Percentiles rank a stretch among this genome's conserved stretches.
Evolutionary conservation across 2,113 vertebrate genomes (phyloP).

Genomic region (Phyllopteryx taeniolatus): DNA sequence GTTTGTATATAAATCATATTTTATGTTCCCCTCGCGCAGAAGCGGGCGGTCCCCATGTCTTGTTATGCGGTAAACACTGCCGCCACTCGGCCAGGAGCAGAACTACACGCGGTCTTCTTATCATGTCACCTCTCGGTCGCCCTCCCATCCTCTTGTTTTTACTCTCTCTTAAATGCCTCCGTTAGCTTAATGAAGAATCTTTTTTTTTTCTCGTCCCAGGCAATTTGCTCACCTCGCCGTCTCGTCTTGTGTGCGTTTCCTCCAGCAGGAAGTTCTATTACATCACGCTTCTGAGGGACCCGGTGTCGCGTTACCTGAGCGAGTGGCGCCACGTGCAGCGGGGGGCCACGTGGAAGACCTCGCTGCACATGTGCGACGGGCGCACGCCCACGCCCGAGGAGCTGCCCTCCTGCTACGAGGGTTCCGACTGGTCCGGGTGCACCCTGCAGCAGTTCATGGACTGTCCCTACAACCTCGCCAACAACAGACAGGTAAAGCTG

Average conservation of each 20-base stretch:
- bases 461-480: conserved; percentile 96
- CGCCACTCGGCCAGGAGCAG: conserved; percentile 44
- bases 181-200: conserved; percentile 6
- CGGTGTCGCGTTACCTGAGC: conserved; percentile 95
- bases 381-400: conserved; percentile 94
- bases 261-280: conserved; percentile 93
- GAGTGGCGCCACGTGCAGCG: conserved; percentile 97
- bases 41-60: conserved; percentile 6
- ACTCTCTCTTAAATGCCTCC: neutral
- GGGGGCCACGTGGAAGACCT: conserved; percentile 97
- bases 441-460: conserved; percentile 99
- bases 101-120: conserved; percentile 11
- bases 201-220: neutral
- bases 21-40: conserved; percentile 15
- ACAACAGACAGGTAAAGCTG: conserved; percentile 86
- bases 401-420: conserved; percentile 94
- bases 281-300: conserved; percentile 95
- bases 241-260: neutral
- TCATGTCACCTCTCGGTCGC: neutral
- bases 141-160: neutral
- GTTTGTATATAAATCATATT: conserved; percentile 44
- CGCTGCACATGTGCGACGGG: conserved; percentile 97
- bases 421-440: conserved; percentile 96
- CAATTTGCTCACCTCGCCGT: too few species aligned
- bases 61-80: conserved; percentile 30